phyloP scores from a whole-genome alignment of 2,888 invertebrate genomes.

The Drosophila lutescens region DNA sequence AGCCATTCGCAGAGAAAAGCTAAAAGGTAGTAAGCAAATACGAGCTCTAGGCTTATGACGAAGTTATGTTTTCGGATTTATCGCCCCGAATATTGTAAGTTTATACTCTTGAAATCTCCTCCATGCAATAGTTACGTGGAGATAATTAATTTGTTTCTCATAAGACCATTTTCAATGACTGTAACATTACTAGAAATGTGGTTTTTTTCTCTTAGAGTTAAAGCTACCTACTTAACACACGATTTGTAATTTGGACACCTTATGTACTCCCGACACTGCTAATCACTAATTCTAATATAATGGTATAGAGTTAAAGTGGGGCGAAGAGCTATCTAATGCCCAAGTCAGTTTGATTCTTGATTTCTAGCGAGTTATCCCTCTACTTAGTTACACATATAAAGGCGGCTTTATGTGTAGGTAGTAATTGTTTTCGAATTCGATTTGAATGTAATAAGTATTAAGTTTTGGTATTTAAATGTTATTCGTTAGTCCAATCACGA shows the following conservation, averaged over 20 bases:
- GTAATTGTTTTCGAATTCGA: conserved; percentile 28
- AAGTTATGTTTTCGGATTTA: background rate
- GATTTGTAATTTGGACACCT: conserved; percentile 1
- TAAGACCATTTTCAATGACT: background rate
- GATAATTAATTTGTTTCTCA: background rate
- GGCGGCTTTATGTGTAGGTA: conserved; percentile 43
- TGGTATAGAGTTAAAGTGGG: background rate
- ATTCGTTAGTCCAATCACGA: conserved; percentile 18
- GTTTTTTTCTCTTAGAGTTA: background rate
- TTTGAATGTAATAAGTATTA: conserved; percentile 10
- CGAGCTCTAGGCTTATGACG: background rate
- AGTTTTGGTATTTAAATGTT: conserved; percentile 4
- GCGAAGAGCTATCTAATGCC: background rate
- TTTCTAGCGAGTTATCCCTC: conserved; percentile 27
- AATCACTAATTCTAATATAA: background rate
- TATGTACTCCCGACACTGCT: background rate
- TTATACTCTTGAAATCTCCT: background rate
- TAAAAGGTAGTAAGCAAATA: background rate
- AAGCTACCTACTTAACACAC: background rate
- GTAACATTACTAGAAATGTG: background rate
- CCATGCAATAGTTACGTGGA: background rate
- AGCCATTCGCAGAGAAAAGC: conserved; percentile 8
- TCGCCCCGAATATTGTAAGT: background rate
- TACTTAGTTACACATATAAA: conserved; percentile 32
- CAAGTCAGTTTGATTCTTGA: conserved; percentile 2